Base-by-base conservation (phyloP, 2,888 invertebrate species). In the Azorinus chamasolen region DNA sequence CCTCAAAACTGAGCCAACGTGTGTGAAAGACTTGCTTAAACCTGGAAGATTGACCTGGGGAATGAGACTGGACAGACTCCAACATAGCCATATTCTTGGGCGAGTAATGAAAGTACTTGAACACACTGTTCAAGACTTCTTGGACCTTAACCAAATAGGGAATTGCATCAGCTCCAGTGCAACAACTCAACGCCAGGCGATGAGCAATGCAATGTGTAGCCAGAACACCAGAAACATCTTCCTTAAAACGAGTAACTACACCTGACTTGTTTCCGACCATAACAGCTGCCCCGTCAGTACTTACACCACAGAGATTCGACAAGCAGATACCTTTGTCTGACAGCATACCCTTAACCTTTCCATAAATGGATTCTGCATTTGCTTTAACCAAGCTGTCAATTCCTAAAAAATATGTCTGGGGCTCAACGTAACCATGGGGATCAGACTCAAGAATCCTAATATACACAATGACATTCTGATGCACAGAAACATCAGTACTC, bases 1-100 rank as follows among this genome's bases (percentile, higher is more conserved):
- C 79, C 16, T 79, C 69, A 70, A 74, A 79, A 66, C 73, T 79
- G 8, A 65, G 43, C 71, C 71, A 70, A 14, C 70, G 22, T 25
- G 64, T 70, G 41, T 75, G 75, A 41, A 75, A 75, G 5, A 51
- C 45, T 45, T 58, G 45, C 24, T 65, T 59, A 22, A 59, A 59
- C 10, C 58, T 43, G 20, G 25, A 59, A n/a, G 27, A 18, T 22
- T 50, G 51, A 50, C 62, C 51, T 20, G 41, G n/a, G 6, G 27
- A 54, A 24, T 10, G 57, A 12, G 41, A 43, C 20, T 41, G 57
- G 5, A 41, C 37, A 43, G 66, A 32, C 61, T 62, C 10, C 57
- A 46, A 1, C 2, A 2, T 2, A n/a, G n/a, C n/a, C n/a, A n/a
- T n/a, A n/a, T n/a, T n/a, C n/a, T n/a, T n/a, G n/a, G n/a, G n/a